Evolutionary conservation across 2,888 invertebrate species (phyloP).

Genomic region (Electrophaes corylata): DNA sequence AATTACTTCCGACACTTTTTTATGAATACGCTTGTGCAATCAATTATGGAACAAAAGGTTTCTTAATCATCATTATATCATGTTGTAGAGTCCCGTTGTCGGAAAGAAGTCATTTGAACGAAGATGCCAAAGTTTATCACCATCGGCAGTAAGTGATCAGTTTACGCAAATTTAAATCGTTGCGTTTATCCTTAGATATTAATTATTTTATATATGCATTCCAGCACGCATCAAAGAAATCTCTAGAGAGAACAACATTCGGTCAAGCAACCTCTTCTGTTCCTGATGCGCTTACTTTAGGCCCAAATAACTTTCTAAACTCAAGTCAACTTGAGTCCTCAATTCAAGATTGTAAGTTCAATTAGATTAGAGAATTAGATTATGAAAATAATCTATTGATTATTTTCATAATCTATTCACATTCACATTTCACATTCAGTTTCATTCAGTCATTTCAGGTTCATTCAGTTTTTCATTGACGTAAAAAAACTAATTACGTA

Average conservation of each 20-base stretch:
- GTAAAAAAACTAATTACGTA: too few relatives aligned
- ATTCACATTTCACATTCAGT: too few relatives aligned
- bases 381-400: too few relatives aligned
- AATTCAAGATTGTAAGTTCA: conserved; percentile 32
- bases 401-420: too few relatives aligned
- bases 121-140: conserved; percentile 66
- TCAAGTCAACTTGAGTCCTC: not conserved
- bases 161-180: too few relatives aligned
- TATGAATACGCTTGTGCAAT: too few relatives aligned
- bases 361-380: not conserved
- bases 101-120: conserved; percentile 45
- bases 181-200: too few relatives aligned
- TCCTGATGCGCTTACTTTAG: conserved; percentile 14
- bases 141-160: conserved; percentile 57
- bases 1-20: too few relatives aligned
- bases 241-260: conserved; percentile 25
- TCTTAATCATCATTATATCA: conserved; percentile 7
- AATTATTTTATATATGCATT: conserved; percentile 5
- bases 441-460: too few relatives aligned
- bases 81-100: conserved; percentile 45
- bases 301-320: not conserved
- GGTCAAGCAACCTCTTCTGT: conserved; percentile 35
- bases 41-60: not conserved
- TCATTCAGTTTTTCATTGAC: too few relatives aligned
- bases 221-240: conserved; percentile 38